Percentiles rank a stretch among this genome's conserved stretches.
Evolutionary conservation across 2,888 invertebrate genomes (phyloP).

Genomic region (Catocala fraxini): DNA sequence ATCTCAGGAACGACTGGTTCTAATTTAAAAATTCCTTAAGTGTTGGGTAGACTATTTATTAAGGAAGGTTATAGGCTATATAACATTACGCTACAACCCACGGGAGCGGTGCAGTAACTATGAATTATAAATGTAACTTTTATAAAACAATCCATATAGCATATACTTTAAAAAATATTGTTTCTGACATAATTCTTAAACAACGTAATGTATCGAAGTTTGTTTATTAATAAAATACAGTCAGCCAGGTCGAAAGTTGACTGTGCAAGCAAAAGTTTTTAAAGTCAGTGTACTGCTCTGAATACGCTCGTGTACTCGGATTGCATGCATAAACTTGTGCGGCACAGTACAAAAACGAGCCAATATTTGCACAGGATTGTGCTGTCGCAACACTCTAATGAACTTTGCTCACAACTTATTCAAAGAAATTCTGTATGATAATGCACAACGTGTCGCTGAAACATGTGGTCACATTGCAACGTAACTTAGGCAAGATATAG

Average conservation of each 20-base stretch:
- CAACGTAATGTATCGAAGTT: slow-evolving; percentile 26
- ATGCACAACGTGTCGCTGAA: no score
- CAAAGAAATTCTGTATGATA: slow-evolving; percentile 18
- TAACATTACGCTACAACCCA: no score
- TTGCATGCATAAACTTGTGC: slow-evolving; percentile 39
- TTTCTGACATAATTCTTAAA: slow-evolving; percentile 3
- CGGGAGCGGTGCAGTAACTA: no score
- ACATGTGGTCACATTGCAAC: no score
- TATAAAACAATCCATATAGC: neutral
- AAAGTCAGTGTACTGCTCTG: slow-evolving; percentile 29
- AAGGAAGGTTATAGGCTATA: no score
- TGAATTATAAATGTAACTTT: neutral
- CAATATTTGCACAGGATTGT: slow-evolving; percentile 42
- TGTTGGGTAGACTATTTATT: no score
- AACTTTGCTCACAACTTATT: slow-evolving; percentile 37
- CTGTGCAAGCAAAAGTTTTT: slow-evolving; percentile 35
- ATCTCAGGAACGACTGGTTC: no score
- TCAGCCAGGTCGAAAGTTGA: slow-evolving; percentile 26
- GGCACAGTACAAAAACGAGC: slow-evolving; percentile 40
- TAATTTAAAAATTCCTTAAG: no score
- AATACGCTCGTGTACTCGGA: slow-evolving; percentile 27
- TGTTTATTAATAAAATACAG: slow-evolving; percentile 29
- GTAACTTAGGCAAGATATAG: no score
- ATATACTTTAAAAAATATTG: neutral
- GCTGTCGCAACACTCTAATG: slow-evolving; percentile 48